Evolutionary conservation across 2,113 vertebrate genomes (phyloP).

Genomic region (Tautogolabrus adspersus): DNA sequence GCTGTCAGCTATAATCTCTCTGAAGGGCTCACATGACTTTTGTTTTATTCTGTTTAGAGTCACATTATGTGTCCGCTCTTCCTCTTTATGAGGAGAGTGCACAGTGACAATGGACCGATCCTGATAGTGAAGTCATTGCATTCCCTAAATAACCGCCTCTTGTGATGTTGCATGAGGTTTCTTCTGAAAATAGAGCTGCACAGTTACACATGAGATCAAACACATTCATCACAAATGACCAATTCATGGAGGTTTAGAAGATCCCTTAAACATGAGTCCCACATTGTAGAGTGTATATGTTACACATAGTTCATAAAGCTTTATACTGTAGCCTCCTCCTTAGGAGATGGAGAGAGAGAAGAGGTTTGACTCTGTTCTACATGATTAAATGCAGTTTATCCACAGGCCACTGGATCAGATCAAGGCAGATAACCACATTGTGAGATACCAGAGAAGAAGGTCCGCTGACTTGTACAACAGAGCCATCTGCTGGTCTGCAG

Average conservation of each 20-base stretch:
- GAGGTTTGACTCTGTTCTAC: conserved; percentile 3
- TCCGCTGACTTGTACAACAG: conserved; percentile 43
- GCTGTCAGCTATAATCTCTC: background rate
- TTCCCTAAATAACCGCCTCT: background rate
- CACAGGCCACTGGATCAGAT: conserved; percentile 18
- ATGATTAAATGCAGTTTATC: conserved; percentile 41
- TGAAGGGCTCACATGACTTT: conserved; percentile 31
- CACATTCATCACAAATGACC: background rate
- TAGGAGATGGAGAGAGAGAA: background rate
- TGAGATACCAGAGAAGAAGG: too few species aligned
- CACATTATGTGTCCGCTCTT: conserved; percentile 26
- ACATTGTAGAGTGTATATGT: background rate
- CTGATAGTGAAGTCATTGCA: conserved; percentile 12
- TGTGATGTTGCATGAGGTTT: conserved; percentile 9
- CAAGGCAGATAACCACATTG: background rate
- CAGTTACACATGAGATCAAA: background rate
- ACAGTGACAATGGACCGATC: background rate
- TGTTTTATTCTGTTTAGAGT: conserved; percentile 3
- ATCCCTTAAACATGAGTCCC: background rate
- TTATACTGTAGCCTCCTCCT: background rate
- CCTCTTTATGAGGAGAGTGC: conserved; percentile 35
- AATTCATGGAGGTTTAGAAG: background rate
- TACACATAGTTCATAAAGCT: background rate
- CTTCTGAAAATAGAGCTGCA: conserved; percentile 14
- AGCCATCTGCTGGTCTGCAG: conserved; percentile 58